Base-by-base conservation (phyloP, 2,113 vertebrate genomes). In the Gracilinanus agilis region DNA sequence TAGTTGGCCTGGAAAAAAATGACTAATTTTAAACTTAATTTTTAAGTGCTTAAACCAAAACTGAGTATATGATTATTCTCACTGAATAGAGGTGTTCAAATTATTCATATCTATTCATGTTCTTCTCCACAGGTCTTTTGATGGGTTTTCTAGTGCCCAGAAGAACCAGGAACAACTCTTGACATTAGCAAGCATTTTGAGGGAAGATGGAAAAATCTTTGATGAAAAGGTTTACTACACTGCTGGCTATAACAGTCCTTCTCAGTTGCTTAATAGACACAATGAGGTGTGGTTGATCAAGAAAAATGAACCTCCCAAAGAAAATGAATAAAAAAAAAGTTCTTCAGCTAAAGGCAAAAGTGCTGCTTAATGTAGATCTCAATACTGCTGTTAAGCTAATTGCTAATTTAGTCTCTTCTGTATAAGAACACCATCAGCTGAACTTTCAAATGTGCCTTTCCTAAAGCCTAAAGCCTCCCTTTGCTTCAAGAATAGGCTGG, bases 221-320 rank as follows among this genome's bases (percentile, higher is more conserved):
- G 93, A 98, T 0, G 98, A 99, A 53, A 97, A 97, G 56, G 98
- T 99, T 2, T 99, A 98, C 96, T 99, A 99, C 90, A 94, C 97
- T 0, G 98, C 97, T 1, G 98, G 99, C 89, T 99, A 99, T 21
- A 98, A 98, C 97, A 99, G 98, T 94, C 99, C 98, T 94, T 98
- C 98, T 96, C 98, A 99, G 93, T 98, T 99, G 93, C 96, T 98
- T 91, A 98, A 99, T 24, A 98, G 98, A 98, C 98, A 96, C 91
- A 99, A 99, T 3, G 99, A 99, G 96, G 98, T 99, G 11, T 99
- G 98, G 98, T 53, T 99, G 92, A 97, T 98, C 91, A 98, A 98
- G 97, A 98, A 98, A 97, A 95, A 54, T 27, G 95, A 94, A 89
- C 92, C 90, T 67, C 53, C 25, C 1, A 94, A 92, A 90, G 97